phyloP scores from a whole-genome alignment of 2,113 vertebrate genomes.

The Amazona guildingii region DNA sequence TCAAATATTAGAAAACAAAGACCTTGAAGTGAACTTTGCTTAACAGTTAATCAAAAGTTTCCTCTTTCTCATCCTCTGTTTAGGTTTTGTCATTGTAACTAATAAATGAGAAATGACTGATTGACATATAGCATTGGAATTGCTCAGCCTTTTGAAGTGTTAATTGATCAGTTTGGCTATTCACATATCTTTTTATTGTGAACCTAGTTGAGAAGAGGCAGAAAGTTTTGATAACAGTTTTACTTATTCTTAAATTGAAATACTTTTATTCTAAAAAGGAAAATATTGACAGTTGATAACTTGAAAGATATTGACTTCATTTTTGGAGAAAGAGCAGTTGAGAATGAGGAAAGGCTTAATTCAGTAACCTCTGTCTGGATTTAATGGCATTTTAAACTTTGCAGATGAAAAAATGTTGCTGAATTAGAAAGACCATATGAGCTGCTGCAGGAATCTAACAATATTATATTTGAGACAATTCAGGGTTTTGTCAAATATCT shows the following conservation, averaged over 20 bases:
- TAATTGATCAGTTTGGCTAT: not conserved
- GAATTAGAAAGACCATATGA: not conserved
- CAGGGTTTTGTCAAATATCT: not conserved
- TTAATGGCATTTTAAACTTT: slow-evolving; percentile 25
- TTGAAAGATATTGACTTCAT: not conserved
- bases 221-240: not conserved
- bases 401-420: not conserved
- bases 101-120: not conserved
- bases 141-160: not conserved
- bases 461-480: not conserved
- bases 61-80: not conserved
- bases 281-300: not conserved
- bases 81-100: not conserved
- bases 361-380: not conserved
- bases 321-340: not conserved
- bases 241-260: not conserved
- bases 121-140: not conserved
- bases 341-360: not conserved
- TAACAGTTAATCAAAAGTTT: not conserved
- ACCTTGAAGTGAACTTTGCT: not conserved
- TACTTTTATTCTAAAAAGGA: not conserved
- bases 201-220: not conserved
- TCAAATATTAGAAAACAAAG: not conserved
- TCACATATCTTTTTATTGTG: not conserved
- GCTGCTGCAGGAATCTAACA: not conserved